Conservation (phyloP, 1,140 invertebrate species). For the Odontomachus brunneus region DNA sequence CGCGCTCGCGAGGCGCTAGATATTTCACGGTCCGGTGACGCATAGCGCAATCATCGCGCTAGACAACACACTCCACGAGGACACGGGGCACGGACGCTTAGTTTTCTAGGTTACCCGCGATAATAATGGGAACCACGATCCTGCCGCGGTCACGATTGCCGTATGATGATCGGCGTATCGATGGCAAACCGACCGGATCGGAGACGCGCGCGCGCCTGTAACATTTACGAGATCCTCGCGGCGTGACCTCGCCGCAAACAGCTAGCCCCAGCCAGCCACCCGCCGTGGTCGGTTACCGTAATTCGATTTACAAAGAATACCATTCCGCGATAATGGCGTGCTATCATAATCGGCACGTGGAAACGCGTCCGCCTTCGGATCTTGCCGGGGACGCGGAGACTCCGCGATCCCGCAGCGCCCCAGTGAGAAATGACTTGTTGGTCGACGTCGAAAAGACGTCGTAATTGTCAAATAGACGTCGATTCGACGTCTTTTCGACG, state of each 20-base stretch:
- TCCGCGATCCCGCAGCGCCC: too few relatives aligned
- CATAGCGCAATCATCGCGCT: constrained; percentile 34
- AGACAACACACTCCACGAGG: not conserved
- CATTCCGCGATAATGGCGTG: not conserved
- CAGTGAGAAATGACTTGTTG: too few relatives aligned
- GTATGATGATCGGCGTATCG: constrained; percentile 59
- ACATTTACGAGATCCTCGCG: constrained; percentile 27
- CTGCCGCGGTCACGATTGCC: constrained; percentile 49
- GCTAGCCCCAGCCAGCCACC: constrained; percentile 17
- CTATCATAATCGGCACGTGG: not conserved
- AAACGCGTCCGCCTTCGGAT: not conserved
- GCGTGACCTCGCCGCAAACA: constrained; percentile 29
- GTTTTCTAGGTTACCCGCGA: constrained; percentile 54
- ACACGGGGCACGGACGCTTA: constrained; percentile 33
- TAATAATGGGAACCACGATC: constrained; percentile 70
- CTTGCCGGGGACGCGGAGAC: too few relatives aligned
- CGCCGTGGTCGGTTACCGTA: constrained; percentile 48
- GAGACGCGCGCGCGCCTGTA: constrained; percentile 18
- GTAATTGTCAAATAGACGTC: too few relatives aligned
- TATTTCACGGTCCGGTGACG: constrained; percentile 61
- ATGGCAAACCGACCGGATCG: constrained; percentile 40
- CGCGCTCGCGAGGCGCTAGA: not conserved
- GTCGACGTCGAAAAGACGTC: too few relatives aligned
- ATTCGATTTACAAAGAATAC: constrained; percentile 43
- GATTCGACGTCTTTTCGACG: too few relatives aligned